phyloP scores from a whole-genome alignment of 2,888 invertebrate genomes.

The Troides oblongomaculatus region DNA sequence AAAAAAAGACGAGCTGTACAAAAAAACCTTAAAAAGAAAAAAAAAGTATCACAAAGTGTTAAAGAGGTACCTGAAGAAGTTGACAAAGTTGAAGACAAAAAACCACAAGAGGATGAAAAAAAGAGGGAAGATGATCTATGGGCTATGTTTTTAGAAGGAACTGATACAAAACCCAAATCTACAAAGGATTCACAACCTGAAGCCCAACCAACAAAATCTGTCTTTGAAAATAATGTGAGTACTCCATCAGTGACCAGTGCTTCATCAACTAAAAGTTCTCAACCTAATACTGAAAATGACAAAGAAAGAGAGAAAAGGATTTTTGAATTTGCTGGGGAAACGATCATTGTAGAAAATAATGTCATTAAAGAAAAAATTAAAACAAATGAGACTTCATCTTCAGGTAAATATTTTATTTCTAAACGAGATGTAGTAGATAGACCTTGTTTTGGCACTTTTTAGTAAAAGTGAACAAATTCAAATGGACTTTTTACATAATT shows the following conservation, averaged over 20 bases:
- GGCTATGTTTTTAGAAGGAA: conserved; percentile 88
- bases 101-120: conserved; percentile 82
- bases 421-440: neutral
- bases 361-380: conserved; percentile 66
- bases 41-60: conserved; percentile 43
- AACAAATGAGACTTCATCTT: conserved; percentile 48
- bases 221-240: neutral
- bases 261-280: conserved; percentile 30
- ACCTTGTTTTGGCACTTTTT: neutral
- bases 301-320: conserved; percentile 82
- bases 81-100: conserved; percentile 47
- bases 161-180: conserved; percentile 71
- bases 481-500: too few relatives aligned
- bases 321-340: conserved; percentile 94
- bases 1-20: conserved; percentile 57
- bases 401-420: conserved; percentile 45
- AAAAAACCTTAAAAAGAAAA: conserved; percentile 54
- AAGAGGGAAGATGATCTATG: conserved; percentile 87
- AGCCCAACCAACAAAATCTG: conserved; percentile 32
- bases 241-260: neutral
- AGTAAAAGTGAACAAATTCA: too few relatives aligned
- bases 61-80: conserved; percentile 38
- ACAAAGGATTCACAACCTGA: conserved; percentile 38
- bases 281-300: conserved; percentile 58
- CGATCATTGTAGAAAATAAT: conserved; percentile 79